phyloP scores from a whole-genome alignment of 2,797 vertebrate genomes.

The Leuciscus waleckii region DNA sequence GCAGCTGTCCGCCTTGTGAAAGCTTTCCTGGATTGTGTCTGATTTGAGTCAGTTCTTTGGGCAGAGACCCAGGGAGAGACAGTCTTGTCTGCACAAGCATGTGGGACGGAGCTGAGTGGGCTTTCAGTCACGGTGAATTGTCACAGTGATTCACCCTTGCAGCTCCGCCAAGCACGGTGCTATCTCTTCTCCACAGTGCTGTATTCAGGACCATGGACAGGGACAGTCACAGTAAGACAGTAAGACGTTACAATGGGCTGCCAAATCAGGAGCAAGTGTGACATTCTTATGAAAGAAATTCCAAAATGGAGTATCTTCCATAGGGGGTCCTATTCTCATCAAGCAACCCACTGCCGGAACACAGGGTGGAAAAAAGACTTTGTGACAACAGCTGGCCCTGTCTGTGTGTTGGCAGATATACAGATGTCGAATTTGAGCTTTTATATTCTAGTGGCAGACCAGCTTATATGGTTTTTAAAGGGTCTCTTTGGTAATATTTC shows the following conservation, averaged over 20 bases:
- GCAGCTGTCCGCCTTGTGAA: conserved; percentile 44
- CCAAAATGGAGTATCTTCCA: conserved; percentile 38
- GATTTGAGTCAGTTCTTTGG: conserved; percentile 47
- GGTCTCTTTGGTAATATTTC: conserved; percentile 23
- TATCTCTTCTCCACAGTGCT: conserved; percentile 51
- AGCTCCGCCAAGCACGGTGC: conserved; percentile 40
- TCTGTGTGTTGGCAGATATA: conserved; percentile 38
- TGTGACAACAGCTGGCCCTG: conserved; percentile 44
- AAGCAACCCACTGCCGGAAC: conserved; percentile 27
- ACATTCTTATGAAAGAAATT: conserved; percentile 41
- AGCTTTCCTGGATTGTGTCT: conserved; percentile 40
- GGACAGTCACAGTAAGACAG: conserved; percentile 28
- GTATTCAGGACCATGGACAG: conserved; percentile 48
- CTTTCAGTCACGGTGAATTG: conserved; percentile 43
- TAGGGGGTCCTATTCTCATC: conserved; percentile 42
- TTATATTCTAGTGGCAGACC: conserved; percentile 39
- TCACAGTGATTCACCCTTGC: conserved; percentile 55
- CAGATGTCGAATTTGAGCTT: conserved; percentile 39
- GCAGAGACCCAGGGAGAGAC: conserved; percentile 31
- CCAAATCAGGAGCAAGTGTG: conserved; percentile 45
- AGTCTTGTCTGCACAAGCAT: conserved; percentile 40
- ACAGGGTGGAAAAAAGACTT: background rate
- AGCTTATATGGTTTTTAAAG: conserved; percentile 24
- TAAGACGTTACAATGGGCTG: conserved; percentile 40
- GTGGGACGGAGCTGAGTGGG: conserved; percentile 47